phyloP scores from a whole-genome alignment of 2,113 vertebrate genomes.

The Phylloscopus trochiloides region DNA sequence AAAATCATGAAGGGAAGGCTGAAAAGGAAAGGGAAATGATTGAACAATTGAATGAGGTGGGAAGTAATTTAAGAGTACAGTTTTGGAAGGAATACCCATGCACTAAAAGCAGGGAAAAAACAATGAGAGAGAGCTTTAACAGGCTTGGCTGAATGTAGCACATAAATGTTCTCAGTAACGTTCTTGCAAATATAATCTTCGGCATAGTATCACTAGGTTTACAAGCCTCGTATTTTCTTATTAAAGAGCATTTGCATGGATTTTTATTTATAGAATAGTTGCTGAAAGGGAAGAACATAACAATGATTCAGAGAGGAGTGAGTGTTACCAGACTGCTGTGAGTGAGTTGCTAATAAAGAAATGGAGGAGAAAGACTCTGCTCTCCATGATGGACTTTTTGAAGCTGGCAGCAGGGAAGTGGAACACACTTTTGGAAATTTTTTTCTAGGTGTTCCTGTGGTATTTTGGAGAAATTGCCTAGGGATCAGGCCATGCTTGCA shows the following conservation, averaged over 20 bases:
- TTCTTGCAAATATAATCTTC: not conserved
- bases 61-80: not conserved
- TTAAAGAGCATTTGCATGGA: not conserved
- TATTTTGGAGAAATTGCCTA: not conserved
- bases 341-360: not conserved
- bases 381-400: accelerated
- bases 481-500: not conserved
- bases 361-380: not conserved
- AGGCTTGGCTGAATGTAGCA: not conserved
- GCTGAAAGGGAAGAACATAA: not conserved
- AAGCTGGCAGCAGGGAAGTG: not conserved
- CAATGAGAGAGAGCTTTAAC: not conserved
- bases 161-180: not conserved
- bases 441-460: not conserved
- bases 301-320: not conserved
- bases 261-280: not conserved
- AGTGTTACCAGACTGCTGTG: not conserved
- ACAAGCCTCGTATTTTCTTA: not conserved
- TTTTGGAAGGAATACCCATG: not conserved
- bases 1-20: not conserved
- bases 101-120: not conserved
- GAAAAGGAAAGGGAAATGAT: not conserved
- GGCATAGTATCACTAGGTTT: not conserved
- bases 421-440: not conserved
- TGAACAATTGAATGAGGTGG: not conserved